Base-by-base conservation (phyloP, 1,140 invertebrate species). In the Eupristina koningsbergeri region DNA sequence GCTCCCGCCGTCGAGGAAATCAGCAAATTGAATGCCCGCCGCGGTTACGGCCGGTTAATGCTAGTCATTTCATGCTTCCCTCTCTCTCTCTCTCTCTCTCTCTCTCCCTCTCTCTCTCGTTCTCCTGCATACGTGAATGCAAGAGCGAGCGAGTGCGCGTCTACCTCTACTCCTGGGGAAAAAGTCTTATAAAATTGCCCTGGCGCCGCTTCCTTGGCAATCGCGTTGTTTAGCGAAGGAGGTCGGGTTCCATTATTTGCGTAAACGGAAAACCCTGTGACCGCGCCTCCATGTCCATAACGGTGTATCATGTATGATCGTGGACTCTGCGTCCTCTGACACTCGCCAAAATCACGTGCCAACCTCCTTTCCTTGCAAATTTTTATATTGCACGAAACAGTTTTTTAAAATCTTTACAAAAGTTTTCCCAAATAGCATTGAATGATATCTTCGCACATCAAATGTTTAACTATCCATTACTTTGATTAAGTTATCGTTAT, bases 21-120 rank as follows among this genome's bases (percentile, higher is more conserved):
- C 83, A 84, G 77, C 71, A 80, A 80, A 84, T 84, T 80, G 83
- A 84, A 84, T 69, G 83, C 41, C 34, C 53, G 82, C 6, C 77
- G 75, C 69, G 77, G 76, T 80, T 84, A 80, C 78, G 77, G 71
- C 77, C 77, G 45, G 58, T 76, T 80, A 84, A 84, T 84, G 45
- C 78, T 41, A 84, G 83, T 84, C 78, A 84, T 84, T 84, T 84
- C 31, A 50, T 58, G 31, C 29, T 47, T 39, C 45, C 69, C 29
- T 79, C 58, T 50, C 26, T 69, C 63, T 63, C 58, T 63, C 58
- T 77, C 58, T 22, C 34, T 39, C 58, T 9, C 61, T 29, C 58
- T 45, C 61, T 13, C 75, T n/a, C 34, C 19, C 15, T 36, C 58
- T 47, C 74, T 58, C 22, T 45, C 29, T 64, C 29, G 5, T 64